Percentiles rank a stretch among this genome's conserved stretches.
Conservation (phyloP, 2,888 invertebrate genomes). For the Ophraella communa region DNA sequence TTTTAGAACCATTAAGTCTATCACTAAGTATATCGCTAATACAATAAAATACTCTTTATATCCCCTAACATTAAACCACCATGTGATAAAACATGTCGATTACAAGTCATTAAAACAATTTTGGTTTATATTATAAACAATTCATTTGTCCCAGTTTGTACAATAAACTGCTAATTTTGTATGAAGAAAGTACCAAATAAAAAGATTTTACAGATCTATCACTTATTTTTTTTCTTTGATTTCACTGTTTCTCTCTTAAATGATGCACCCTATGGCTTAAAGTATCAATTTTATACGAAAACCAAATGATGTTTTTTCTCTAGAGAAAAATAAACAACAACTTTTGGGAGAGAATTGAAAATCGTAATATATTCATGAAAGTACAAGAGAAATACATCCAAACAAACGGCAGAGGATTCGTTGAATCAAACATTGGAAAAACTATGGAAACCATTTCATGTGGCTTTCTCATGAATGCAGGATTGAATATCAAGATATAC, state of each 20-base stretch:
- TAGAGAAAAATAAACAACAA: conserved; percentile 31
- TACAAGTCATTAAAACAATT: no score
- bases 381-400: conserved; percentile 33
- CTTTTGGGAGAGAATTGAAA: conserved; percentile 35
- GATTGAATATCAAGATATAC: conserved; percentile 8
- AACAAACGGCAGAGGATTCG: conserved; percentile 33
- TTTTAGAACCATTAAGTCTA: no score
- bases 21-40: no score
- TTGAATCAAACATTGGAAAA: conserved; percentile 44
- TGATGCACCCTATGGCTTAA: not conserved
- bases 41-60: no score
- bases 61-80: no score
- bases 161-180: no score
- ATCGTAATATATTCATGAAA: conserved; percentile 44
- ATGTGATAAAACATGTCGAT: no score
- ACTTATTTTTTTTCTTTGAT: not conserved
- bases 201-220: no score
- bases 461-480: conserved; percentile 30
- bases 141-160: no score
- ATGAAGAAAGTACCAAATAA: no score
- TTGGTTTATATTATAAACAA: no score
- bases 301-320: conserved; percentile 22
- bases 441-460: conserved; percentile 39
- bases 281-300: not conserved
- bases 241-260: not conserved